These are phyloP conservation scores for Drymonia ruficornis DNA, from an alignment of 2,888 invertebrate genomes.

Conservation along the genomic window DNA sequence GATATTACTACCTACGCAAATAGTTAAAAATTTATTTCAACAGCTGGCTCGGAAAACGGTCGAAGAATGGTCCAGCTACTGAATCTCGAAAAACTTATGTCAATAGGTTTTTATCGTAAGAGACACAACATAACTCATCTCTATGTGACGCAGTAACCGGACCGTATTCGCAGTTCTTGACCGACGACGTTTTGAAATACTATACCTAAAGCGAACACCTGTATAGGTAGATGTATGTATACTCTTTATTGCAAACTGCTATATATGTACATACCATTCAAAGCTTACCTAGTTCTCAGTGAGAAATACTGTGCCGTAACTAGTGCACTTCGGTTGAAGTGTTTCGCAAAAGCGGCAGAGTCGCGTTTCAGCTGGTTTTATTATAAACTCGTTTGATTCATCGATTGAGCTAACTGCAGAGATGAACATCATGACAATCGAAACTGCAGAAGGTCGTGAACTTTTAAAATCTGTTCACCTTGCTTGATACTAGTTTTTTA, in stretches of 20 bases:
- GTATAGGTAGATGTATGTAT: conserved; percentile 12
- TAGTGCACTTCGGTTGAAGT: conserved; percentile 33
- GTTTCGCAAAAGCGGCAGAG: conserved; percentile 36
- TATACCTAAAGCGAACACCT: conserved; percentile 23
- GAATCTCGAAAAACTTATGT: background rate
- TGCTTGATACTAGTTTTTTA: conserved; percentile 45
- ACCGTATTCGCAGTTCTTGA: conserved; percentile 48
- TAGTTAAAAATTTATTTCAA: background rate
- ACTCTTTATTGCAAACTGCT: conserved; percentile 35
- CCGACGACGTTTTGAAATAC: conserved; percentile 45
- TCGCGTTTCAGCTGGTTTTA: conserved; percentile 25
- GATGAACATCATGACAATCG: conserved; percentile 55
- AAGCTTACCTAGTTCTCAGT: conserved; percentile 60
- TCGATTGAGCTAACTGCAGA: conserved; percentile 30
- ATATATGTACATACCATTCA: conserved; percentile 34
- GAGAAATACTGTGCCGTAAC: conserved; percentile 28
- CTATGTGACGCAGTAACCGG: conserved; percentile 16
- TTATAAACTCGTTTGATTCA: conserved; percentile 17
- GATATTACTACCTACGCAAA: too few species aligned
- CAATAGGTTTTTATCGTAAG: background rate
- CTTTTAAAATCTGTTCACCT: conserved; percentile 66
- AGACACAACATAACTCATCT: conserved; percentile 2
- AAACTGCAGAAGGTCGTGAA: conserved; percentile 62
- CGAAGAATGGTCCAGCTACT: too few species aligned
- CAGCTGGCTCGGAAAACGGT: too few species aligned